These are phyloP conservation scores for Cheilosia variabilis DNA, from an alignment of 2,888 invertebrate genomes.

Conservation along the genomic window DNA sequence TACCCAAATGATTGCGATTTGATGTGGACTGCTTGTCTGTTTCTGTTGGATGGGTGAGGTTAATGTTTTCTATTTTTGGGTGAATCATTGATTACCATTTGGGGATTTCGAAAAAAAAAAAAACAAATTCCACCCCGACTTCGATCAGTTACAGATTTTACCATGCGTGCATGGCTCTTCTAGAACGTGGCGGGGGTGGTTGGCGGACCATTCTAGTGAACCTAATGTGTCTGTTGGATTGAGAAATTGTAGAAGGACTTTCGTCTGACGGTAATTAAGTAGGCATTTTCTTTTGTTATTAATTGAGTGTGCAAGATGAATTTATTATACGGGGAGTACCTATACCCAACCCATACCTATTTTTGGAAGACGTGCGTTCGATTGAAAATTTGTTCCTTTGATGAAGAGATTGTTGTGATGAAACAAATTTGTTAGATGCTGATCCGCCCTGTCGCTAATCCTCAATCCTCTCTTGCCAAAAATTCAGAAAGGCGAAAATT, in stretches of 20 bases:
- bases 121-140: constrained; percentile 24
- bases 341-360: no score
- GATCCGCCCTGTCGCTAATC: no score
- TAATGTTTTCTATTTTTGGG: constrained; percentile 65
- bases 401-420: no score
- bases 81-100: constrained; percentile 50
- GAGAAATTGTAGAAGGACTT: background rate
- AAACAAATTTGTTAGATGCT: no score
- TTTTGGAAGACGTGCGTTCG: no score
- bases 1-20: constrained; percentile 58
- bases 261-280: constrained; percentile 25
- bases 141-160: constrained; percentile 20
- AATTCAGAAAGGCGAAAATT: no score
- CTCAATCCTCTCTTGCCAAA: no score
- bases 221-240: constrained; percentile 34
- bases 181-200: background rate
- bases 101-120: constrained; percentile 33
- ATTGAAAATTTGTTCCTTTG: no score
- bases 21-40: constrained; percentile 24
- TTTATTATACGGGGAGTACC: constrained; percentile 15
- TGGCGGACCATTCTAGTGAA: constrained; percentile 33
- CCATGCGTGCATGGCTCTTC: constrained; percentile 1
- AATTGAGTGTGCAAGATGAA: constrained; percentile 63
- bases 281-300: constrained; percentile 52
- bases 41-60: constrained; percentile 42